A percentile compares a stretch with the other conserved stretches of the same genome.
Conservation (phyloP, 2,888 invertebrate species). For the Julus scandinavius region DNA sequence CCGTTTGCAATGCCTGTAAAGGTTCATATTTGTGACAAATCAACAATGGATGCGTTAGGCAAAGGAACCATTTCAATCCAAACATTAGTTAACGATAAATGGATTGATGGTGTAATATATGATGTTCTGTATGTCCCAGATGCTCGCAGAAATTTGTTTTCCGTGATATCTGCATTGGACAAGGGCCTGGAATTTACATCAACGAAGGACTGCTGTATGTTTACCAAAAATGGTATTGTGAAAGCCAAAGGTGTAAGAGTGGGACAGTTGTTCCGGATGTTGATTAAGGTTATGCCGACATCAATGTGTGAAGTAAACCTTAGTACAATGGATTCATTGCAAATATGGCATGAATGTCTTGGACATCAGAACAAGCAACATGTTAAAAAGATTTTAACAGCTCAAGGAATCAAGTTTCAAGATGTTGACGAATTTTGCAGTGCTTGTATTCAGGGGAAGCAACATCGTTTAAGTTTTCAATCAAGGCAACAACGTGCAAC, state of each 20-base stretch:
- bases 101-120: neutral
- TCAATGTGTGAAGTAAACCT: too few relatives aligned
- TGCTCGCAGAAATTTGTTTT: neutral
- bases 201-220: too few relatives aligned
- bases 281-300: neutral
- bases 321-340: neutral
- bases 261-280: neutral
- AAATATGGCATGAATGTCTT: neutral
- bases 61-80: neutral
- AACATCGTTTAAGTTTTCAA: neutral
- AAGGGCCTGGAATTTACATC: too few relatives aligned
- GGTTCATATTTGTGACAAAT: neutral
- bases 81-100: neutral
- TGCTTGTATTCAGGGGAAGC: neutral
- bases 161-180: too few relatives aligned
- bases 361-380: neutral
- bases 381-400: neutral
- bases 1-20: neutral
- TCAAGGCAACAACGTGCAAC: neutral
- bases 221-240: too few relatives aligned
- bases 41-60: neutral
- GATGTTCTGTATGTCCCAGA: neutral
- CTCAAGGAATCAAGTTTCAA: neutral
- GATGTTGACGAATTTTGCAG: neutral
- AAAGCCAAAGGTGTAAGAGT: too few relatives aligned